Percentiles rank a stretch among this genome's conserved stretches.
Evolutionary conservation across 2,797 vertebrate species (phyloP).

Genomic region (Lophura swinhoii): DNA sequence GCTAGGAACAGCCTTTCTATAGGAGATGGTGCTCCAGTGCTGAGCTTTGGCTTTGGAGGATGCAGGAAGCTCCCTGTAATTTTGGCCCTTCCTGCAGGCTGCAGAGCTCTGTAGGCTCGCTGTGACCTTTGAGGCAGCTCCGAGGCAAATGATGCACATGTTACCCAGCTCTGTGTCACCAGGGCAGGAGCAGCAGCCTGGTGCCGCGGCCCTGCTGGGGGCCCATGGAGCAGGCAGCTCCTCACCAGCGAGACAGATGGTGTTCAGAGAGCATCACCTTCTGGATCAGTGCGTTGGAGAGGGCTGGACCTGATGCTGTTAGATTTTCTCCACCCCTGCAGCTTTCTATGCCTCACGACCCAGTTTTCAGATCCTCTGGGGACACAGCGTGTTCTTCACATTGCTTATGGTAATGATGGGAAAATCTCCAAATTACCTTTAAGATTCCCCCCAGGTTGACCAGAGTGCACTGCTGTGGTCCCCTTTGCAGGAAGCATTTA

Average conservation of each 20-base stretch:
- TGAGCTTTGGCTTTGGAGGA: background rate
- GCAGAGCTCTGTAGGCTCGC: background rate
- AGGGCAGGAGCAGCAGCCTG: background rate
- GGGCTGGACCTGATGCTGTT: background rate
- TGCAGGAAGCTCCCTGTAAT: background rate
- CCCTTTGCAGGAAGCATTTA: background rate
- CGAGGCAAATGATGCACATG: fast-evolving
- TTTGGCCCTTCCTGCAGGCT: background rate
- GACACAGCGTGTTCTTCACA: background rate
- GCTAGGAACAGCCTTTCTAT: background rate
- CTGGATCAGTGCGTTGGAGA: background rate
- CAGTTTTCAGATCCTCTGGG: background rate
- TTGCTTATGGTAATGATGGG: background rate
- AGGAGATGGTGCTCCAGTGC: background rate
- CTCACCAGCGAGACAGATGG: background rate
- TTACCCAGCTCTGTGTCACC: background rate
- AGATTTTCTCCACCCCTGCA: constrained; percentile 5
- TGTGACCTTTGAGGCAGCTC: fast-evolving
- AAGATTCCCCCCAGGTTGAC: constrained; percentile 4
- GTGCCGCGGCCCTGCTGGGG: fast-evolving
- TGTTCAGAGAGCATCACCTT: constrained; percentile 26
- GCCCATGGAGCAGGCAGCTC: background rate
- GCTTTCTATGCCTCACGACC: background rate
- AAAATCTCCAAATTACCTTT: background rate
- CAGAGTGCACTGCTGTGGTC: background rate